Percentiles rank a stretch among this genome's conserved stretches.
Evolutionary conservation across 2,888 invertebrate species (phyloP).

Genomic region (Crocallis elinguaria): DNA sequence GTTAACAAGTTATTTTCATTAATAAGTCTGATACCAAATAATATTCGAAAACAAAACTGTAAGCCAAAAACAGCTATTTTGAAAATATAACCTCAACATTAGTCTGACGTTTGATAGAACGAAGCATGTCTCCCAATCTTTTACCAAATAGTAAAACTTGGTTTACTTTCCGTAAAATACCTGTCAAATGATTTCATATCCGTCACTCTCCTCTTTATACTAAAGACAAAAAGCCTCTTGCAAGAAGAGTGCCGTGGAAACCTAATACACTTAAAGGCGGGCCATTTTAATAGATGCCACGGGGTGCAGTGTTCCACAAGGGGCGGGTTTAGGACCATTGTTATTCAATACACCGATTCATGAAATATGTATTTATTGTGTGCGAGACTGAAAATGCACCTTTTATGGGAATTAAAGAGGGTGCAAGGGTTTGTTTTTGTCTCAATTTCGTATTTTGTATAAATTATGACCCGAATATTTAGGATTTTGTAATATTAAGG

Average conservation of each 20-base stretch:
- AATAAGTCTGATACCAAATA: too few species aligned
- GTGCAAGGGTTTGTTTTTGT: constrained; percentile 2
- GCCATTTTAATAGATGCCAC: constrained; percentile 38
- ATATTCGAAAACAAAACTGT: too few species aligned
- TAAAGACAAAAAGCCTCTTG: constrained; percentile 9
- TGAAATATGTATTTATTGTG: constrained; percentile 75
- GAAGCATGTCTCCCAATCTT: too few species aligned
- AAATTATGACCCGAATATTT: not conserved
- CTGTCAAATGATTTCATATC: not conserved
- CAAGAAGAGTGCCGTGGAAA: constrained; percentile 35
- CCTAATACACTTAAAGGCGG: constrained; percentile 58
- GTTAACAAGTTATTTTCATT: too few species aligned
- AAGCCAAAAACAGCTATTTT: too few species aligned
- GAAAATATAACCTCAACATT: too few species aligned
- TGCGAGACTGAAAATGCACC: constrained; percentile 31
- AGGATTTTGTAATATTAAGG: too few species aligned
- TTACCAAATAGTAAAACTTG: not conserved
- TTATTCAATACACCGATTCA: constrained; percentile 75
- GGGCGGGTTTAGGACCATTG: constrained; percentile 46
- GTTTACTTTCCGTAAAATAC: not conserved
- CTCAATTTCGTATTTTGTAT: not conserved
- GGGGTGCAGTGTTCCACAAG: constrained; percentile 30
- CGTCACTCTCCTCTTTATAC: not conserved
- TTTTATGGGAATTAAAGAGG: constrained; percentile 31
- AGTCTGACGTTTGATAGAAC: too few species aligned